phyloP scores from a whole-genome alignment of 2,888 invertebrate species.

The Agrochola lota region DNA sequence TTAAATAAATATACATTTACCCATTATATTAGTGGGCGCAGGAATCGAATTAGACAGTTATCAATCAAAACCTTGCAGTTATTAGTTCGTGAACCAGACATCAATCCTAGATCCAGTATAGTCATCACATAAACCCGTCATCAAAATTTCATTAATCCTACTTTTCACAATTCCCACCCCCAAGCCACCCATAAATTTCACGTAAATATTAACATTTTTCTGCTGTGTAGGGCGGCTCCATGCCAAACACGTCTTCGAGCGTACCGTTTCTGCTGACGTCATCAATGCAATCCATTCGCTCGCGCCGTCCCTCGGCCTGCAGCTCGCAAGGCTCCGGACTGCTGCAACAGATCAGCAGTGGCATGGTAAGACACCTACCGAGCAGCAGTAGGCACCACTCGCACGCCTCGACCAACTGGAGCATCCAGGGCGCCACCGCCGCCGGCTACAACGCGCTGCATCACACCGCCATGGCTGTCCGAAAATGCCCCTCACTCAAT shows the following conservation, averaged over 20 bases:
- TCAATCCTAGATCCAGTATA: not conserved
- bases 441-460: conserved; percentile 90
- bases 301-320: conserved; percentile 93
- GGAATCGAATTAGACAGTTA: conserved; percentile 1
- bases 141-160: conserved; percentile 5
- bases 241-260: conserved; percentile 97
- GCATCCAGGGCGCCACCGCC: conserved; percentile 87
- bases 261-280: conserved; percentile 95
- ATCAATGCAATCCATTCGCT: conserved; percentile 91
- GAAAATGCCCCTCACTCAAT: conserved; percentile 95
- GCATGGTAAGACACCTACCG: conserved; percentile 97
- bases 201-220: conserved; percentile 48
- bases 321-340: conserved; percentile 94
- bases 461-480: conserved; percentile 91
- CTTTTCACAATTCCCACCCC: conserved; percentile 25
- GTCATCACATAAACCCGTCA: not conserved
- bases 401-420: conserved; percentile 85
- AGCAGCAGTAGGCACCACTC: conserved; percentile 89
- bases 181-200: conserved; percentile 24
- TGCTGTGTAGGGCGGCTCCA: conserved; percentile 94
- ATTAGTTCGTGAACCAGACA: not conserved
- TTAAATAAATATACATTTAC: not conserved
- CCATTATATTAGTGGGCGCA: not conserved
- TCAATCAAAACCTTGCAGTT: conserved; percentile 3
- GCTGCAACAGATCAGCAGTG: conserved; percentile 97